Percentiles rank a stretch among this genome's conserved stretches.
Evolutionary conservation across 1,140 invertebrate species (phyloP).

Genomic region (Parapsyche elsis): DNA sequence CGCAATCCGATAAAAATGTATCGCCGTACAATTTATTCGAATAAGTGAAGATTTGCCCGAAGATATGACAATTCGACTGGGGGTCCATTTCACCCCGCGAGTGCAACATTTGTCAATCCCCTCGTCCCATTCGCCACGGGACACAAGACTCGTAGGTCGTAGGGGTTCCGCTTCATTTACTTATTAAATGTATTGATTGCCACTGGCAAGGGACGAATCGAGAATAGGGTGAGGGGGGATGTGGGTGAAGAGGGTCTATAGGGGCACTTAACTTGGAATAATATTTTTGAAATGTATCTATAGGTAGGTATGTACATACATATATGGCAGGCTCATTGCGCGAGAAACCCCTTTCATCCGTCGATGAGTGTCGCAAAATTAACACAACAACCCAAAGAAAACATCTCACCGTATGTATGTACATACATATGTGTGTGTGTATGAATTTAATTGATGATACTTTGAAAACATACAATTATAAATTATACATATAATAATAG

Average conservation of each 20-base stretch:
- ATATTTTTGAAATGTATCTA: constrained; percentile 34
- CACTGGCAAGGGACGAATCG: not conserved
- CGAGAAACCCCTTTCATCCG: too few relatives aligned
- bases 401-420: too few relatives aligned
- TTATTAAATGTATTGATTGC: constrained; percentile 47
- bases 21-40: not conserved
- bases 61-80: constrained; percentile 25
- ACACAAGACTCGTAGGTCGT: not conserved
- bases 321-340: too few relatives aligned
- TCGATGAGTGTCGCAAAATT: too few relatives aligned
- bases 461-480: too few relatives aligned
- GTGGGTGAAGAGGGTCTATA: not conserved
- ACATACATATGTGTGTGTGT: not conserved
- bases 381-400: too few relatives aligned
- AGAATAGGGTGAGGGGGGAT: not conserved
- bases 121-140: constrained; percentile 5
- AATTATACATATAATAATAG: too few relatives aligned
- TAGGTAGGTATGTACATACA: too few relatives aligned
- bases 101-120: constrained; percentile 41
- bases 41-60: constrained; percentile 12
- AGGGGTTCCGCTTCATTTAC: constrained; percentile 43
- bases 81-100: not conserved
- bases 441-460: too few relatives aligned
- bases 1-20: not conserved
- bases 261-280: constrained; percentile 37